Percentiles rank a stretch among this genome's conserved stretches.
Evolutionary conservation across 2,888 invertebrate genomes (phyloP).

Genomic region (Eupithecia dodoneata): DNA sequence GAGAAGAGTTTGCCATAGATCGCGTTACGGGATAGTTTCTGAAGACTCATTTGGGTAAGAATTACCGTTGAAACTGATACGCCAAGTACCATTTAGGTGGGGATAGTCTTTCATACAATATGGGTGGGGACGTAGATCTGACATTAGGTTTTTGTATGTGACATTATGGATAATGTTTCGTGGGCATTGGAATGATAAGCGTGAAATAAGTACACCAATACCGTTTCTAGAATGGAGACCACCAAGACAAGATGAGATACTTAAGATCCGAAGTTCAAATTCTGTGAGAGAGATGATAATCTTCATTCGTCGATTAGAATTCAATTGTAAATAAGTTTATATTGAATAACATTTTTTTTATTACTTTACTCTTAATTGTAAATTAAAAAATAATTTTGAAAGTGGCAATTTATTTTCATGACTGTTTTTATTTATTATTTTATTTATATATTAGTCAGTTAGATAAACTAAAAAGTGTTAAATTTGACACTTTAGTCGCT

Average conservation of each 20-base stretch:
- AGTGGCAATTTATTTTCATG: too few relatives aligned
- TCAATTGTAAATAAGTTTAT: too few relatives aligned
- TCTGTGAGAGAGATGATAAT: conserved; percentile 9
- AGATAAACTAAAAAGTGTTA: background rate
- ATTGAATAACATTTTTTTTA: too few relatives aligned
- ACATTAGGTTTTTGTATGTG: conserved; percentile 20
- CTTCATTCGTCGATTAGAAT: background rate
- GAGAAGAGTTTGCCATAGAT: conserved; percentile 33
- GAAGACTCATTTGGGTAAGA: conserved; percentile 44
- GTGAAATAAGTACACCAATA: conserved; percentile 27
- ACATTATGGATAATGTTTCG: conserved; percentile 30
- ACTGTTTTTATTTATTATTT: too few relatives aligned
- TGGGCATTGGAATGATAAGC: conserved; percentile 23
- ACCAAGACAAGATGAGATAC: conserved; percentile 18
- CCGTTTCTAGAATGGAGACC: conserved; percentile 25
- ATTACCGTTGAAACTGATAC: conserved; percentile 45
- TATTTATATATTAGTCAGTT: too few relatives aligned
- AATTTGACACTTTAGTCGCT: background rate
- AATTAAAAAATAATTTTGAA: too few relatives aligned
- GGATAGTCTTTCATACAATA: conserved; percentile 36
- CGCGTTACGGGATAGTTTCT: conserved; percentile 43
- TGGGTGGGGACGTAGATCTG: conserved; percentile 23
- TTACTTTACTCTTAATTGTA: too few relatives aligned
- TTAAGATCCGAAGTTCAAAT: conserved; percentile 1
- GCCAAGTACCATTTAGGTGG: conserved; percentile 43